Conservation (phyloP, 2,113 vertebrate genomes). For the Oostethus manadensis region DNA sequence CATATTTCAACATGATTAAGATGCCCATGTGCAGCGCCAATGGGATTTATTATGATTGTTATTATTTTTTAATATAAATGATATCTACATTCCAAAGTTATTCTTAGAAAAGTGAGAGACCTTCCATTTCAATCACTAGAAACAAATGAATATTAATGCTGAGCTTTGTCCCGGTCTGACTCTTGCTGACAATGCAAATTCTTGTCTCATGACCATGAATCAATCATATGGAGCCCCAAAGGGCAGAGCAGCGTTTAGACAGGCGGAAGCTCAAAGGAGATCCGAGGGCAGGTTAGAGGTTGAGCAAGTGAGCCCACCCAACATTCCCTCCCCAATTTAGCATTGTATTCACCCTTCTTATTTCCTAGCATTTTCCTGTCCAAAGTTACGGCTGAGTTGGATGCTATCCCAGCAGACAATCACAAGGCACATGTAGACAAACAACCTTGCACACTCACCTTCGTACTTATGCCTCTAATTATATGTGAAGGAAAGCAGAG, state of each 20-base stretch:
- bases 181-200: conserved; percentile 7
- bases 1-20: conserved; percentile 40
- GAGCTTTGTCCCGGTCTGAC: neutral
- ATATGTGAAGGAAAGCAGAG: no score
- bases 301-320: conserved; percentile 30
- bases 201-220: conserved; percentile 21
- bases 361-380: no score
- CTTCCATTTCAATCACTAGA: conserved; percentile 1
- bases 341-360: neutral
- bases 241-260: conserved; percentile 21
- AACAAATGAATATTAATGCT: neutral
- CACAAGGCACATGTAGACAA: no score
- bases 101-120: conserved; percentile 14
- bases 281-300: conserved; percentile 29
- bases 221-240: conserved; percentile 19
- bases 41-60: no score
- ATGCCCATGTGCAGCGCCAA: conserved; percentile 22
- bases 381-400: no score
- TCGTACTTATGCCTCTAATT: no score
- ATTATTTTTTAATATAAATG: neutral
- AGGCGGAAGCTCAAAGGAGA: conserved; percentile 13
- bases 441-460: no score
- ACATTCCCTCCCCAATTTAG: conserved; percentile 8
- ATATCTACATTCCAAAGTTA: conserved; percentile 16
- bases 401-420: no score